These are phyloP conservation scores for Hyppa rectilinea DNA, from an alignment of 2,888 invertebrate species.

Conservation along the genomic window DNA sequence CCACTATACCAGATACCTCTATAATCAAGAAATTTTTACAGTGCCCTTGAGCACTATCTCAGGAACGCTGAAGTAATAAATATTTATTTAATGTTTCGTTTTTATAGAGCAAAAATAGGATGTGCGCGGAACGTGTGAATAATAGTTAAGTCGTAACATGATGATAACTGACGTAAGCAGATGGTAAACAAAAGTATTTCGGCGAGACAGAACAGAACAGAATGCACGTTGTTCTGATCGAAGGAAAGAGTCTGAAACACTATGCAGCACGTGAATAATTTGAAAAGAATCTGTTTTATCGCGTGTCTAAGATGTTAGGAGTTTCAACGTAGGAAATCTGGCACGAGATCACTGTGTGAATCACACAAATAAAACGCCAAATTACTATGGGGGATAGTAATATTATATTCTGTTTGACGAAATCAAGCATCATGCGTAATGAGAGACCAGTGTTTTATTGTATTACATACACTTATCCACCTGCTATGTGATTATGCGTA, in stretches of 20 bases:
- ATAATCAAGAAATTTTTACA: constrained; percentile 48
- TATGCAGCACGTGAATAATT: constrained; percentile 71
- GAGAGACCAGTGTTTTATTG: constrained; percentile 55
- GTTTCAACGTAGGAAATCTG: constrained; percentile 77
- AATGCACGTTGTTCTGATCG: constrained; percentile 43
- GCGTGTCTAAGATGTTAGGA: constrained; percentile 71
- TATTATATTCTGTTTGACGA: constrained; percentile 59
- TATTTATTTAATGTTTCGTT: constrained; percentile 65
- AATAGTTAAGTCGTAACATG: constrained; percentile 54
- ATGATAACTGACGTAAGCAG: constrained; percentile 61
- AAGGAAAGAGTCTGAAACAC: constrained; percentile 61
- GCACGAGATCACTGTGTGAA: constrained; percentile 77
- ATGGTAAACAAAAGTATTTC: constrained; percentile 62
- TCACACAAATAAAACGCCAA: constrained; percentile 71
- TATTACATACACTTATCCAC: constrained; percentile 66
- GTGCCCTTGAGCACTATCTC: constrained; percentile 65
- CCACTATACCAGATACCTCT: constrained; percentile 35
- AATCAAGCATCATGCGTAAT: constrained; percentile 54
- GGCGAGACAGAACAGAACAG: constrained; percentile 36
- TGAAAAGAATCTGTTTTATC: constrained; percentile 71
- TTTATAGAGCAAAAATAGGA: constrained; percentile 66
- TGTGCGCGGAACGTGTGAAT: constrained; percentile 57
- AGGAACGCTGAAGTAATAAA: constrained; percentile 63
- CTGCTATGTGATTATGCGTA: constrained; percentile 64
- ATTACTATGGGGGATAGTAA: constrained; percentile 61